Percentiles rank a stretch among this genome's conserved stretches.
phyloP scores from a whole-genome alignment of 2,888 invertebrate genomes.

The Drosophila diplacantha region DNA sequence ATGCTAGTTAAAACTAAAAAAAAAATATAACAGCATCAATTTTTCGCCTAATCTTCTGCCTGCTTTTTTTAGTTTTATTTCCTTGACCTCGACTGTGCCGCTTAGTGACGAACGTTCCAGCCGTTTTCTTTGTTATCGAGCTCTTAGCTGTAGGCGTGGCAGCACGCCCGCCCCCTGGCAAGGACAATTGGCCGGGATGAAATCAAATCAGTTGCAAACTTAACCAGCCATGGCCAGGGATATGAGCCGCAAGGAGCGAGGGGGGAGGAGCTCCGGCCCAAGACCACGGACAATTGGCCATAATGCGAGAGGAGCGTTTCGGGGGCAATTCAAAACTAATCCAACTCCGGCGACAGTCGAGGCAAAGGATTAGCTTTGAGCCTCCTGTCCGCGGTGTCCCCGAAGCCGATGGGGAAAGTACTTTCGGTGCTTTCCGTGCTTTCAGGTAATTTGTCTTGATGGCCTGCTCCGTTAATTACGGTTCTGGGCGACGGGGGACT shows the following conservation, averaged over 20 bases:
- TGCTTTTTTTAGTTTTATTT: not conserved
- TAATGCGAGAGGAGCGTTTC: slow-evolving; percentile 26
- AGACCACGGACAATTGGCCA: slow-evolving; percentile 30
- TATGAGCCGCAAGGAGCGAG: slow-evolving; percentile 11
- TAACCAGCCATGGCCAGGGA: slow-evolving; percentile 39
- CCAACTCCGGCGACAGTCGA: slow-evolving; percentile 13
- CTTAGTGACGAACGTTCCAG: slow-evolving; percentile 19
- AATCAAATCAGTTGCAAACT: slow-evolving; percentile 61
- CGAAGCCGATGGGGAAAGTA: not conserved
- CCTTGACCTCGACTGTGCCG: not conserved
- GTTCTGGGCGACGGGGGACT: slow-evolving; percentile 16
- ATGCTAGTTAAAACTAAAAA: too few species aligned
- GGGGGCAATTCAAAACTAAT: slow-evolving; percentile 28
- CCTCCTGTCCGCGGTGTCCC: slow-evolving; percentile 1
- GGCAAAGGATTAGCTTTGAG: slow-evolving; percentile 48
- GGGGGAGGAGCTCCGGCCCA: not conserved
- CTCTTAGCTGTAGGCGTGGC: slow-evolving; percentile 43
- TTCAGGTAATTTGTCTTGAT: slow-evolving; percentile 58
- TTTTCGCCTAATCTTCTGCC: not conserved
- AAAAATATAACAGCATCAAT: not conserved
- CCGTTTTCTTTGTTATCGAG: slow-evolving; percentile 21
- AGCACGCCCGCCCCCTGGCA: slow-evolving; percentile 6
- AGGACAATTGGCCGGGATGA: slow-evolving; percentile 57
- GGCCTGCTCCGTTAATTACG: slow-evolving; percentile 53
- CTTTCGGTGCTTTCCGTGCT: slow-evolving; percentile 8